A percentile compares a stretch with the other conserved stretches of the same genome.
Conservation (phyloP, 2,113 vertebrate genomes). For the Chloebia gouldiae region DNA sequence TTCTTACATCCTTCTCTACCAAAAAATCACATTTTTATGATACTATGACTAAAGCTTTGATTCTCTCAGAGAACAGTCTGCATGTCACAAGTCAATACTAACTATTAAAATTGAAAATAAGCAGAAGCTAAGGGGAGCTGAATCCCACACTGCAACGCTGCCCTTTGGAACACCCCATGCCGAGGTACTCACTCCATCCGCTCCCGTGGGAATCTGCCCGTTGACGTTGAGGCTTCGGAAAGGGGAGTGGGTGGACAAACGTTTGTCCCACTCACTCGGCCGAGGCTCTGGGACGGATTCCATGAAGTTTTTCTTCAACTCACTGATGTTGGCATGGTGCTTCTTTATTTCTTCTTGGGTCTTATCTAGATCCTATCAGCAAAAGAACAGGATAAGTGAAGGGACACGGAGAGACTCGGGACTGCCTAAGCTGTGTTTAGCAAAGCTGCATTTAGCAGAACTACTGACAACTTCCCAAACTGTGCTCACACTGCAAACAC, state of each 20-base stretch:
- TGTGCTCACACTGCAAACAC: constrained; percentile 26
- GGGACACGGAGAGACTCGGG: not conserved
- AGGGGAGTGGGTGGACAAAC: constrained; percentile 91
- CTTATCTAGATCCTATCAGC: constrained; percentile 90
- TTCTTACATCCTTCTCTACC: not conserved
- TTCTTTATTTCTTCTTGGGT: constrained; percentile 95
- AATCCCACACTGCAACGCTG: not conserved
- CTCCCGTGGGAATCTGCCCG: constrained; percentile 85
- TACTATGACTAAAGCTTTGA: accelerated
- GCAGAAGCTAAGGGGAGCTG: not conserved
- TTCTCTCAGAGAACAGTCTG: not conserved
- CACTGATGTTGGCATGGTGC: constrained; percentile 96
- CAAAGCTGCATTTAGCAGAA: constrained; percentile 53
- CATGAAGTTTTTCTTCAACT: constrained; percentile 98
- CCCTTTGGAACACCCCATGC: accelerated
- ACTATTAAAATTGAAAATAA: accelerated
- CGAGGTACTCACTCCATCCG: constrained; percentile 85
- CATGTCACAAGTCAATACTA: accelerated
- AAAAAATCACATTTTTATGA: not conserved
- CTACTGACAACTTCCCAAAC: not conserved
- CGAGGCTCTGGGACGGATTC: constrained; percentile 90
- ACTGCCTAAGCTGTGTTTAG: constrained; percentile 28
- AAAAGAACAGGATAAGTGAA: constrained; percentile 30
- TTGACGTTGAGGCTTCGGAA: constrained; percentile 90
- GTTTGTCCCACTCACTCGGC: constrained; percentile 97